Base-by-base conservation (phyloP, 2,113 vertebrate genomes). In the Lampris incognitus region DNA sequence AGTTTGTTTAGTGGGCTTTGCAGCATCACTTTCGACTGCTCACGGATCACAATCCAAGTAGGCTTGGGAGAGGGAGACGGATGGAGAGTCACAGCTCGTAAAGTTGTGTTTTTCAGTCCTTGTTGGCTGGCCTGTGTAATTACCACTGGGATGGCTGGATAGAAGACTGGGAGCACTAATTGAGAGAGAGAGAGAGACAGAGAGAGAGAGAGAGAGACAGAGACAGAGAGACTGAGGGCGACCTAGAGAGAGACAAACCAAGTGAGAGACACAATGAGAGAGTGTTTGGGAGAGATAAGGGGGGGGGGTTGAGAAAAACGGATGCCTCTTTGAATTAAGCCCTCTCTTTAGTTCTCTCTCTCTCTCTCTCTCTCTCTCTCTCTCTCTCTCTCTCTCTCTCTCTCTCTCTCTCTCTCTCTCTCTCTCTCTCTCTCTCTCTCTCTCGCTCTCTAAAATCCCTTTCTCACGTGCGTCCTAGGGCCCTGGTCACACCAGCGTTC, bases 11-110 rank as follows among this genome's bases (percentile, higher is more conserved):
- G 75, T 61, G 54, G 54, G 24, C 24, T 56, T 70, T 69, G 72
- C 60, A 85, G 68, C 72, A 62, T 78, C 70, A 59, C 67, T 78
- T 54, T 49, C 6, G 24, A 50, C 56, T 64, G 38, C 62, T 71
- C 74, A 76, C 82, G 77, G 87, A 89, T 72, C 82, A 61, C 54
- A 49, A 64, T 50, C 69, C 56, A 73, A 73, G 61, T 13, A 50
- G 74, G 40, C 66, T 54, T 72, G 69, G 24, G 76, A 82, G 68
- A 79, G 58, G 56, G 64, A 77, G 81, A 72, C 65, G 9, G 81
- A 74, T 66, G 40, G 57, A 40, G 46, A 77, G 81, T 87, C 83
- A 82, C 89, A 90, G 90, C 87, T 85, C 74, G n/a, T 92, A 76
- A 88, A 89, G 44, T 59, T 40, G 2, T 40, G 58, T 40, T 66